A percentile compares a stretch with the other conserved stretches of the same genome.
Evolutionary conservation across 1,140 invertebrate genomes (phyloP).

Genomic region (Whitmania pigra): DNA sequence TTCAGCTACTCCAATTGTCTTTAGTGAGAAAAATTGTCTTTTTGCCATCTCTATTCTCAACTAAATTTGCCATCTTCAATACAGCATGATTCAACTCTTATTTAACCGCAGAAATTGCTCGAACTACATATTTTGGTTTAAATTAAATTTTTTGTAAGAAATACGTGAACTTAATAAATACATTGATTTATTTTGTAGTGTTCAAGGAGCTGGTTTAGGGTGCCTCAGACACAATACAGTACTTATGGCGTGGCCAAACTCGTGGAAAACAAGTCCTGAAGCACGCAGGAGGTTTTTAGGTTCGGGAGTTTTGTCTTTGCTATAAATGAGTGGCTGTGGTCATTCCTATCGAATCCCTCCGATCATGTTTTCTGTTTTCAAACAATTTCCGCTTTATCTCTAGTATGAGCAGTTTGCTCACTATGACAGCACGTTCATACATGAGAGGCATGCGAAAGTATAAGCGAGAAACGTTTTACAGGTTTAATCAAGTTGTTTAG

Average conservation of each 20-base stretch:
- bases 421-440: too few relatives aligned
- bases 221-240: conserved; percentile 97
- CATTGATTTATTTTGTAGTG: conserved; percentile 44
- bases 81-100: too few relatives aligned
- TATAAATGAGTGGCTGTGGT: conserved; percentile 11
- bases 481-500: conserved; percentile 14
- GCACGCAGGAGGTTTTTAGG: conserved; percentile 77
- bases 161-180: too few relatives aligned
- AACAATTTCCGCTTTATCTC: neutral
- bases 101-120: too few relatives aligned
- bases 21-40: too few relatives aligned
- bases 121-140: too few relatives aligned
- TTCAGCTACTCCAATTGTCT: too few relatives aligned
- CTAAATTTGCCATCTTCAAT: too few relatives aligned
- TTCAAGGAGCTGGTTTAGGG: conserved; percentile 88
- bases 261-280: conserved; percentile 75
- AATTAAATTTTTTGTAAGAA: too few relatives aligned
- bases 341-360: neutral
- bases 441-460: too few relatives aligned
- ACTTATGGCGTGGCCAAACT: conserved; percentile 89
- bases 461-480: conserved; percentile 4
- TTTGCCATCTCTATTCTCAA: too few relatives aligned
- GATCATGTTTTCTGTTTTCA: neutral
- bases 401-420: too few relatives aligned
- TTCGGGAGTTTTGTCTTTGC: conserved; percentile 61